Evolutionary conservation across 1,140 invertebrate species (phyloP), one percentile per base, ranked within the genome.

Genomic region (Eueides isabella): DNA sequence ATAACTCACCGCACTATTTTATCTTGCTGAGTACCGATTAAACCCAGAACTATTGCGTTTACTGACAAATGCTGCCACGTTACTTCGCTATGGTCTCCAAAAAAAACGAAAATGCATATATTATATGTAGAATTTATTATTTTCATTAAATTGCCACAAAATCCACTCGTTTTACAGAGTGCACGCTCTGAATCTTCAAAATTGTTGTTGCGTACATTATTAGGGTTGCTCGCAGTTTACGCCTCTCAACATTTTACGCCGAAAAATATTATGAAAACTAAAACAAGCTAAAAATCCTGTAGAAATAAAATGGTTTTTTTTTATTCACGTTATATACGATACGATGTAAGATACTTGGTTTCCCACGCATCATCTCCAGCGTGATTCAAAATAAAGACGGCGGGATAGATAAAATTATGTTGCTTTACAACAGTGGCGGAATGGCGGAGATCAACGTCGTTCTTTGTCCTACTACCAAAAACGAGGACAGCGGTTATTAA

Each of bases 131-230:
- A 26, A 12, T 26, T 12, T 55, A 12, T 55, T 26, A 55, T 55
- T 55, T 19, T 26, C 2, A 55, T 26, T 12, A 55, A 2, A 55
- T 55, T 55, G 19, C 48, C 6, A 55, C 19, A 55, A 55, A 55
- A 55, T 12, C 19, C 48, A 26, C 19, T 55, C 12, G 19, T 26
- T 26, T 26, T 23, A 5, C 23, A 55, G 9, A 55, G 23, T 55
- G 23, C 48, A 55, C 12, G 19, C 48, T 55, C 48, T 55, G 9
- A 55, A 55, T 55, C 48, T 55, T 26, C 23, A 55, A 55, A 55
- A 55, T 12, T 23, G 48, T 4, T 55, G 48, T 55, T 55, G 48
- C 48, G 48, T 55, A 6, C 19, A 55, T 26, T 55, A 26, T 7
- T 55, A 55, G 19, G 0, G 11, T 55, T 55, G 23, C 48, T 26